Evolutionary conservation across 2,888 invertebrate genomes (phyloP), one percentile per base, ranked within the genome.

Genomic region (Schizotus pectinicornis): DNA sequence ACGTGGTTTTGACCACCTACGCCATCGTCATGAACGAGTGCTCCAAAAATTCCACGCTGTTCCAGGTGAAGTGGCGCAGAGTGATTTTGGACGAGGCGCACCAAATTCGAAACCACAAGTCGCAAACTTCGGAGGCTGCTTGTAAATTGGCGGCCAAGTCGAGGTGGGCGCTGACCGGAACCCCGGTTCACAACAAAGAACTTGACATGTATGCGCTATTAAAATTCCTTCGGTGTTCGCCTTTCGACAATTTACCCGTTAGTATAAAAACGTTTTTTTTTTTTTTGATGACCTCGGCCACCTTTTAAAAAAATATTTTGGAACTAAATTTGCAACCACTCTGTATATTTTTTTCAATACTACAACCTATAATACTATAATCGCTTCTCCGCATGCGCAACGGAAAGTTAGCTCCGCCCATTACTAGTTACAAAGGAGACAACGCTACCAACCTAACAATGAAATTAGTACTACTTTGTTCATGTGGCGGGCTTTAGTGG

Each of bases 1-100:
- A 97, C 78, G 80, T 98, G 0, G 95, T 98, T 0, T 81, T 96
- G 37, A 96, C 97, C 8, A 96, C 97, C 0, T 98, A 96, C 73
- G 87, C 90, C 41, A 86, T 94, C 50, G 83, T 88, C 59, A 81
- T 82, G 57, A 79, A 87, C 30, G 91, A 91, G 72, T 77, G 77
- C 1, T 86, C 79, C 32, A 72, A 84, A 68, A 80, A 80, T 35
- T 86, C 88, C 1, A 83, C 86, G 0, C 70, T 94, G 13, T 85
- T 86, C 75, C 82, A 85, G 38, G 83, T 98, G 2, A 83, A 83
- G 7, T 98, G 97, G 96, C 84, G 88, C 0, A 84, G 98, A 46
- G 85, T 95, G 1, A 89, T 98, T 59, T 81, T 98, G 13, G 98
- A 98, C 80, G 98, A 98, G 81, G 98, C 93, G 0, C 98, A 98